Evolutionary conservation across 2,888 invertebrate species (phyloP), one percentile per base, ranked within the genome.

Genomic region (Phorcus lineatus): DNA sequence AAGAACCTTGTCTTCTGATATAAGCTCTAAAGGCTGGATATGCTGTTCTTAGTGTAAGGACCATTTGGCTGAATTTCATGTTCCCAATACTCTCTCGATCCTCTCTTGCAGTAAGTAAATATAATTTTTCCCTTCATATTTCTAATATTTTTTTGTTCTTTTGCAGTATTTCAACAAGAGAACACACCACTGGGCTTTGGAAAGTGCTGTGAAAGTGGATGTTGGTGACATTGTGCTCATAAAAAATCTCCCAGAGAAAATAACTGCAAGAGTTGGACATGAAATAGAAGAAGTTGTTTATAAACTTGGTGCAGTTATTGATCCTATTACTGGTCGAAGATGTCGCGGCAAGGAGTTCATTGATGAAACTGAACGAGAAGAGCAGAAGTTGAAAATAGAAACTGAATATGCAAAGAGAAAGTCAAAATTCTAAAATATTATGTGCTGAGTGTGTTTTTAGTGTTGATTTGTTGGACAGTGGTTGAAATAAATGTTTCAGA

Each of bases 271-370:
- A 4, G 84, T 90, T 57, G 82, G 77, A 22, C 84, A 88, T 82
- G 81, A 87, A 81, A 79, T 91, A 19, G 82, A 85, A 28, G 87
- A 88, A 47, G 80, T 87, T 4, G 82, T 91, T 47, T 91, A 86
- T 79, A 86, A 88, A 79, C 80, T 86, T 28, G 92, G 91, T 17
- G 83, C 83, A 3, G 83, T 85, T 7, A 83, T 86, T 17, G 91
- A 91, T 79, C 92, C 92, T n/a, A 81, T 91, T 6, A 91, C 91
- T 24, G 91, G 91, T 6, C 77, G 84, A 24, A 80, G 84, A 11
- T 91, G 91, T 80, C 77, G 89, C 28, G 91, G 91, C 6, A 86
- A 83, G 24, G 80, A 87, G 36, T 92, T 87, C 82, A 79, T 89
- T 70, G 90, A 91, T 77, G 88, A 88, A 55, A 81, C 84, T 9